Percentiles rank a stretch among this genome's conserved stretches.
Evolutionary conservation across 2,888 invertebrate species (phyloP).

Genomic region (Plutella xylostella): DNA sequence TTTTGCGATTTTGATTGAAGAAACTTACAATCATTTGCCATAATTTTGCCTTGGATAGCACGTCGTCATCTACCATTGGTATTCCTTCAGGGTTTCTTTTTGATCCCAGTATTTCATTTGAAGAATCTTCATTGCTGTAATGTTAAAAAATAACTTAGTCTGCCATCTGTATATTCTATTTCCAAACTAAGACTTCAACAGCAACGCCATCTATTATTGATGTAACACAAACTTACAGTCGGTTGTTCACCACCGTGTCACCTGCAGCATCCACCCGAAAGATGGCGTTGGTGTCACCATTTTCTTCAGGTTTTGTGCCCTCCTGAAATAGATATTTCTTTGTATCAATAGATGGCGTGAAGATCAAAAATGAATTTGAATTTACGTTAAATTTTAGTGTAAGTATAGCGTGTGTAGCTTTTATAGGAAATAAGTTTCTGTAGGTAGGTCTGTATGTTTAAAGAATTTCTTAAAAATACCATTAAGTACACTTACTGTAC

Average conservation of each 20-base stretch:
- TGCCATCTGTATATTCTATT: too few relatives aligned
- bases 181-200: too few relatives aligned
- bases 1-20: not conserved
- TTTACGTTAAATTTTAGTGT: too few relatives aligned
- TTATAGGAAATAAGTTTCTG: too few relatives aligned
- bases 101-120: conserved; percentile 26
- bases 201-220: conserved; percentile 29
- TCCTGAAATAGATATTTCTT: conserved; percentile 31
- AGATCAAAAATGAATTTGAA: too few relatives aligned
- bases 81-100: conserved; percentile 44
- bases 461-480: too few relatives aligned
- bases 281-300: conserved; percentile 42
- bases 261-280: conserved; percentile 36
- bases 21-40: conserved; percentile 52
- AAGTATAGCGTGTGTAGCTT: too few relatives aligned
- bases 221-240: conserved; percentile 19
- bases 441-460: too few relatives aligned
- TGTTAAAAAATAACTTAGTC: too few relatives aligned
- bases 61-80: conserved; percentile 56
- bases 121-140: conserved; percentile 30
- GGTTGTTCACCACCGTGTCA: conserved; percentile 15
- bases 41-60: conserved; percentile 48
- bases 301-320: conserved; percentile 24
- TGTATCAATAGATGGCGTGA: conserved; percentile 27
- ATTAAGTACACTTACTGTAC: too few relatives aligned